Evolutionary conservation across 2,113 vertebrate species (phyloP), one percentile per base, ranked within the genome.

Genomic region (Odocoileus hemionus): DNA sequence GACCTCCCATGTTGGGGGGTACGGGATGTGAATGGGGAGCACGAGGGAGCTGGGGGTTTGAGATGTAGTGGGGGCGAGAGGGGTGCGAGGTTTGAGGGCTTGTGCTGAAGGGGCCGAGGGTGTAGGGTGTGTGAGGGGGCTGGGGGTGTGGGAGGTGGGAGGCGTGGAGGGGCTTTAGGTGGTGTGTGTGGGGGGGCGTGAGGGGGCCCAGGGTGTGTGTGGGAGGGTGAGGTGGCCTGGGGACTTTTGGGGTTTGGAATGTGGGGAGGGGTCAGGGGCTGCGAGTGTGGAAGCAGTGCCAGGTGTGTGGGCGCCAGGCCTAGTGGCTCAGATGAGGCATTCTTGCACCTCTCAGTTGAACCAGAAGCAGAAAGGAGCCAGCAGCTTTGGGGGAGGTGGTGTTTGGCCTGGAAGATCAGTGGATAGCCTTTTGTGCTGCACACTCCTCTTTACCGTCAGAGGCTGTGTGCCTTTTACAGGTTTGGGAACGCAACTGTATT

Each of bases 401-500:
- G 14, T 30, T 52, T 28, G 23, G 43, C 50, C 52, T 47, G 23
- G 61, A 47, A 70, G 80, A 23, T 89, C 64, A 78, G 2, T 90
- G 96, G 92, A n/a, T 17, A 47, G 70, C 36, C 52, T 90, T 70
- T 90, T 95, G 58, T 55, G 36, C n/a, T 43, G 25, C 60, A 23
- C 54, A 23, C 7, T 4, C 28, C 54, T 58, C 50, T 43, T 21
- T 52, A 45, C 70, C 36, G 19, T 39, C 25, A n/a, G 76, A 55
- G 76, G 47, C 79, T 15, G 19, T 15, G 1, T 14, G 50, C 67
- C 97, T 98, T 97, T 90, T 43, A 86, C 94, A 85, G 95, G 78
- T 64, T 43, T 33, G 36, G 60, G 96, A 36, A 96, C 94, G 92
- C 96, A 96, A 52, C 97, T 97, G 98, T 97, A 97, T 86, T 83